Evolutionary conservation across 2,113 vertebrate genomes (phyloP).

Genomic region (Terrapene triunguis): DNA sequence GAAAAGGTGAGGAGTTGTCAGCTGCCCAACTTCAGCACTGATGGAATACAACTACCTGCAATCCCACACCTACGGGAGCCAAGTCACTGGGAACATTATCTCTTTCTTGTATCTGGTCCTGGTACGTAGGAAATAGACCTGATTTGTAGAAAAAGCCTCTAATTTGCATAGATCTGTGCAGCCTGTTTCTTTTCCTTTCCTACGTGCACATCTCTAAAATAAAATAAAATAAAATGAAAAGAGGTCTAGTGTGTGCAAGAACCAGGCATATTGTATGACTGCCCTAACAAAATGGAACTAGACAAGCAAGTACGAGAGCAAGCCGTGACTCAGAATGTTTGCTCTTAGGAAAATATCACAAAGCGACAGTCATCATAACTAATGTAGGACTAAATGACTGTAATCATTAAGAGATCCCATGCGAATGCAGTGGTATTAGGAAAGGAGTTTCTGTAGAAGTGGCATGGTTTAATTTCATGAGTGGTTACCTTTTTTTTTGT

Average conservation of each 20-base stretch:
- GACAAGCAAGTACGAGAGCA: background rate
- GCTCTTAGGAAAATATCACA: background rate
- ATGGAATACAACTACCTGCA: background rate
- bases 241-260: background rate
- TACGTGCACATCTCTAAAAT: background rate
- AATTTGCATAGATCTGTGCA: background rate
- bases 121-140: fast-evolving
- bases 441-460: background rate
- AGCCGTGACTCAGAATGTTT: background rate
- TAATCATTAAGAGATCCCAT: background rate
- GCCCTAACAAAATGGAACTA: background rate
- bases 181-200: background rate
- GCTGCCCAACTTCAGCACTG: fast-evolving
- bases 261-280: background rate
- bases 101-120: background rate
- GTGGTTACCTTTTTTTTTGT: background rate
- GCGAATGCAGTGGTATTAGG: fast-evolving
- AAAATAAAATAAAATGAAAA: background rate
- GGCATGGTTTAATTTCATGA: background rate
- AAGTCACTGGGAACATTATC: background rate
- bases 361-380: background rate
- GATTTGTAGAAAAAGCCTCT: background rate
- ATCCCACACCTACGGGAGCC: background rate
- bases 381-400: background rate
- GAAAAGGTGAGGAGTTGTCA: background rate